A percentile compares a stretch with the other conserved stretches of the same genome.
Conservation (phyloP, 2,113 vertebrate genomes). For the Catagonus wagneri region DNA sequence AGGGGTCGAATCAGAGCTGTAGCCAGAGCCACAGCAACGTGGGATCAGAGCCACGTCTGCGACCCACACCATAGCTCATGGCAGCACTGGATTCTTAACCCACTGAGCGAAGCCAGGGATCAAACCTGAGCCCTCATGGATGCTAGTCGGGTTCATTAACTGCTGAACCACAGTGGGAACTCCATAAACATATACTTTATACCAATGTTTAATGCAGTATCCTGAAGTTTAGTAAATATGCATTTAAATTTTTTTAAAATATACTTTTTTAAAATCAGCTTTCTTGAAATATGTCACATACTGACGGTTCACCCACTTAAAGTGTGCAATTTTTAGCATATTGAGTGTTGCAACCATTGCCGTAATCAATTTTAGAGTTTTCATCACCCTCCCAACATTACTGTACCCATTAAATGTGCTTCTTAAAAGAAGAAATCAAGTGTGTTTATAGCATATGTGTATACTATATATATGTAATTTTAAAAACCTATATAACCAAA, state of each 20-base stretch:
- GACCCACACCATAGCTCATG: too few species aligned
- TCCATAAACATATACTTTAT: too few species aligned
- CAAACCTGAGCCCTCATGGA: too few species aligned
- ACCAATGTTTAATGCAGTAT: neutral
- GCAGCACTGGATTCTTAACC: too few species aligned
- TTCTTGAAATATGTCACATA: neutral
- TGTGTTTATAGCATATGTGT: neutral
- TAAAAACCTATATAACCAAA: neutral
- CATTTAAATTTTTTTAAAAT: too few species aligned
- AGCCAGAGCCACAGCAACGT: too few species aligned
- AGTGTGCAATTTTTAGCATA: neutral
- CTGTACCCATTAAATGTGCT: neutral
- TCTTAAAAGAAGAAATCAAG: constrained; percentile 23
- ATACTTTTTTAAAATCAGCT: neutral
- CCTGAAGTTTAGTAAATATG: constrained; percentile 42
- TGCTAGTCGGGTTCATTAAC: too few species aligned
- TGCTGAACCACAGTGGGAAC: too few species aligned
- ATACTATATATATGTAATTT: neutral
- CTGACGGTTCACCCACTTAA: neutral
- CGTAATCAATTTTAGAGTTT: constrained; percentile 2
- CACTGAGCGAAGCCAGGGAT: too few species aligned
- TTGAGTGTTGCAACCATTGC: neutral
- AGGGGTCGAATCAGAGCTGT: too few species aligned
- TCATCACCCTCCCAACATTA: neutral
- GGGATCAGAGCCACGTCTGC: too few species aligned